Evolutionary conservation across 2,888 invertebrate species (phyloP).

Genomic region (Hybos culiciformis): DNA sequence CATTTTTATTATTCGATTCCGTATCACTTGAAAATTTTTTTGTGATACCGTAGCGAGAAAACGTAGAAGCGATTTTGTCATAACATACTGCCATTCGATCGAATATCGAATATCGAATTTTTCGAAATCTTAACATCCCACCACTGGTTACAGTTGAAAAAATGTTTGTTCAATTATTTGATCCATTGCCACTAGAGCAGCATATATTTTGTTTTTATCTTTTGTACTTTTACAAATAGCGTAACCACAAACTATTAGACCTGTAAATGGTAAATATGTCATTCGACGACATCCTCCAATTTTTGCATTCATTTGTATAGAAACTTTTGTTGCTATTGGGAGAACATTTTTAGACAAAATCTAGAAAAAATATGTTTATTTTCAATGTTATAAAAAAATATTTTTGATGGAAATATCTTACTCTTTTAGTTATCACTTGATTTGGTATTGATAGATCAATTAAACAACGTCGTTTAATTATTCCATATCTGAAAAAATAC

Average conservation of each 20-base stretch:
- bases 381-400: slow-evolving; percentile 28
- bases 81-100: no score
- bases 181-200: slow-evolving; percentile 65
- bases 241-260: slow-evolving; percentile 72
- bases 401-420: slow-evolving; percentile 56
- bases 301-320: slow-evolving; percentile 87
- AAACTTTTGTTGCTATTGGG: slow-evolving; percentile 84
- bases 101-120: no score
- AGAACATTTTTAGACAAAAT: no score
- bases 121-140: slow-evolving; percentile 60
- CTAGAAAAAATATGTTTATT: no score
- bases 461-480: slow-evolving; percentile 75
- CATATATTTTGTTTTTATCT: slow-evolving; percentile 49
- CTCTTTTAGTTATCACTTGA: slow-evolving; percentile 49
- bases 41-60: no score
- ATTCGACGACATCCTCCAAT: slow-evolving; percentile 86
- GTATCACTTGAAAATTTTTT: no score
- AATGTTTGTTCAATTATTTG: slow-evolving; percentile 45
- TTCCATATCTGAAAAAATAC: no score
- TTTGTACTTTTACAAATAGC: slow-evolving; percentile 78
- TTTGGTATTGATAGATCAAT: slow-evolving; percentile 59
- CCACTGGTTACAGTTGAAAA: slow-evolving; percentile 61
- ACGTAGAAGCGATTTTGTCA: no score
- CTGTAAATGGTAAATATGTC: slow-evolving; percentile 49
- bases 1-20: no score